phyloP scores from a whole-genome alignment of 1,140 invertebrate species.

The Catajapyx aquilonaris region DNA sequence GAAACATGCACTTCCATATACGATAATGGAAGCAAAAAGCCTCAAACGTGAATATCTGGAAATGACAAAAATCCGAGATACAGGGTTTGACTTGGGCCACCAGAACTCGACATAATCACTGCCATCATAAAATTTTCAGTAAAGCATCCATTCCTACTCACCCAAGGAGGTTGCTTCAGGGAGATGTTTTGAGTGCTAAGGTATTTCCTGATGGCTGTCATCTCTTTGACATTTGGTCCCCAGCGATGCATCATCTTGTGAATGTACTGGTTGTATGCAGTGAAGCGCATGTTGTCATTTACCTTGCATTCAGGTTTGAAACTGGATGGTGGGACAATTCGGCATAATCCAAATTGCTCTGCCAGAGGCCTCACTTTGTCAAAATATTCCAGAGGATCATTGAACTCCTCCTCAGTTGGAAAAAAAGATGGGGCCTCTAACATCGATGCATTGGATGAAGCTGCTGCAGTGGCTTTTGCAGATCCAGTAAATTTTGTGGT shows the following conservation, averaged over 20 bases:
- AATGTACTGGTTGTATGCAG: constrained; percentile 76
- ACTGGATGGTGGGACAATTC: constrained; percentile 63
- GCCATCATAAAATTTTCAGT: too few relatives aligned
- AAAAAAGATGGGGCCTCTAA: constrained; percentile 65
- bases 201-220: constrained; percentile 68
- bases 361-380: constrained; percentile 57
- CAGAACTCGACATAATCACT: too few relatives aligned
- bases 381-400: constrained; percentile 77
- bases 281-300: constrained; percentile 65
- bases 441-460: background rate
- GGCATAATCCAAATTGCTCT: constrained; percentile 67
- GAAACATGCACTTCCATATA: too few relatives aligned
- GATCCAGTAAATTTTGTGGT: too few relatives aligned
- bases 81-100: too few relatives aligned
- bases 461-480: background rate
- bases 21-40: too few relatives aligned
- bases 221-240: constrained; percentile 70
- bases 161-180: constrained; percentile 51
- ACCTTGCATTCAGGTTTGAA: constrained; percentile 80
- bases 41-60: too few relatives aligned
- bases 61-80: too few relatives aligned
- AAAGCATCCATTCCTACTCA: constrained; percentile 24
- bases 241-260: constrained; percentile 73
- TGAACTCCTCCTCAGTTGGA: constrained; percentile 65
- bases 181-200: constrained; percentile 53